Evolutionary conservation across 2,888 invertebrate genomes (phyloP).

Genomic region (Steinernema scapterisci): DNA sequence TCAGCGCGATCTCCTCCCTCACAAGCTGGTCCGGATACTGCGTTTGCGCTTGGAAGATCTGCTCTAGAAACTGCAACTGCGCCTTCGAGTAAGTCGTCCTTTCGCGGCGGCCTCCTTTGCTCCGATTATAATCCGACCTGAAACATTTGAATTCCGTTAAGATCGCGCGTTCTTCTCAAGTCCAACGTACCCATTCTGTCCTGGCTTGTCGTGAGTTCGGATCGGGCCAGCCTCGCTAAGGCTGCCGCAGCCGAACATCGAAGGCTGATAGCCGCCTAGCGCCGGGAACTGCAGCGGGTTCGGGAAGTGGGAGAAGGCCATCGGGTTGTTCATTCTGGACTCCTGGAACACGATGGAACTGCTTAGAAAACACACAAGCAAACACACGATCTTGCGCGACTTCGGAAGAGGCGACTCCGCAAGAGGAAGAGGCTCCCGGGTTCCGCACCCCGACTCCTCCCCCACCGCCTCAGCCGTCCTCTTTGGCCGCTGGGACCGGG

Average conservation of each 20-base stretch:
- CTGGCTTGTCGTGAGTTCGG: background rate
- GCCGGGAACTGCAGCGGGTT: no score
- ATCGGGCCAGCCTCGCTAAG: constrained; percentile 1
- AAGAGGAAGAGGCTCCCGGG: background rate
- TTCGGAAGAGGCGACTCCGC: background rate
- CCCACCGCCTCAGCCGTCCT: background rate
- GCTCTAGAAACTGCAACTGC: constrained; percentile 1
- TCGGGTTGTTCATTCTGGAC: background rate
- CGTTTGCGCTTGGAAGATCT: background rate
- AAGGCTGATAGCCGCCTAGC: background rate
- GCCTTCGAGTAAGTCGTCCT: constrained; percentile 21
- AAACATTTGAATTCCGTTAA: background rate
- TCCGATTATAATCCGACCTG: background rate
- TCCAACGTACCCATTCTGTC: background rate
- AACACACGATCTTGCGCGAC: background rate
- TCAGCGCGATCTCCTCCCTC: constrained; percentile 21
- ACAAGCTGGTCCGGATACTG: constrained; percentile 15
- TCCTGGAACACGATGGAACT: background rate
- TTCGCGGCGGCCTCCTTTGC: constrained; percentile 11
- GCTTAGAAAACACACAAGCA: background rate
- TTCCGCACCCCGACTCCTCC: background rate
- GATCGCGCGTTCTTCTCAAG: background rate
- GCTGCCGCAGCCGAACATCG: background rate
- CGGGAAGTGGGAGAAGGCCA: background rate
- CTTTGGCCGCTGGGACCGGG: background rate